phyloP scores from a whole-genome alignment of 2,888 invertebrate genomes.

The Caenorhabditis sp. region DNA sequence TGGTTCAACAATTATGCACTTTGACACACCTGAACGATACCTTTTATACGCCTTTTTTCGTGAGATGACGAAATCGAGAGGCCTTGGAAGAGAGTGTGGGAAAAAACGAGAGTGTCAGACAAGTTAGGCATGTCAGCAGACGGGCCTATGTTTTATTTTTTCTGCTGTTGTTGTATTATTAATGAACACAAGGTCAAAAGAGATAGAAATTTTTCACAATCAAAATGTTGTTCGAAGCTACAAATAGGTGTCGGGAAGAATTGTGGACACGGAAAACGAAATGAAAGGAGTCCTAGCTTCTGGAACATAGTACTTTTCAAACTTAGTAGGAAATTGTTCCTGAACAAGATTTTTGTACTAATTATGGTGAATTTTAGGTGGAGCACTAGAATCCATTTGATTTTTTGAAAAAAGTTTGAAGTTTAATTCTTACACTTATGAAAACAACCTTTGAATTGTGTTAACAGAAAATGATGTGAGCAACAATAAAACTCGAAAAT shows the following conservation, averaged over 20 bases:
- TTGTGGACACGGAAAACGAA: no score
- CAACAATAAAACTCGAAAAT: no score
- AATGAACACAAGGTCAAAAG: not conserved
- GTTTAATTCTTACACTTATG: no score
- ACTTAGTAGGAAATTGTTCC: no score
- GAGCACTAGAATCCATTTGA: no score
- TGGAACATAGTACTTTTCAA: no score
- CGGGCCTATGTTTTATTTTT: not conserved
- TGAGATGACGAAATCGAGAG: not conserved
- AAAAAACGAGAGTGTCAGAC: not conserved
- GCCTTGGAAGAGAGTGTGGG: not conserved
- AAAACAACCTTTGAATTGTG: not conserved
- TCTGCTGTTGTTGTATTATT: not conserved
- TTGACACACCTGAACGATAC: not conserved
- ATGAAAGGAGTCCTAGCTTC: no score
- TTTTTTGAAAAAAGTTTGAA: no score
- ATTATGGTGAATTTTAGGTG: no score
- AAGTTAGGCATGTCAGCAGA: not conserved
- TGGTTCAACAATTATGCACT: not conserved
- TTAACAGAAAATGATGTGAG: not conserved
- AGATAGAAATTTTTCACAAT: not conserved
- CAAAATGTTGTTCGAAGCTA: no score
- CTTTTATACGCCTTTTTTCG: not conserved
- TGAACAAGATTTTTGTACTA: no score
- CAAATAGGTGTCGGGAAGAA: no score